Conservation (phyloP, 23 tunicate genomes). For the Botrylloides violaceus region DNA sequence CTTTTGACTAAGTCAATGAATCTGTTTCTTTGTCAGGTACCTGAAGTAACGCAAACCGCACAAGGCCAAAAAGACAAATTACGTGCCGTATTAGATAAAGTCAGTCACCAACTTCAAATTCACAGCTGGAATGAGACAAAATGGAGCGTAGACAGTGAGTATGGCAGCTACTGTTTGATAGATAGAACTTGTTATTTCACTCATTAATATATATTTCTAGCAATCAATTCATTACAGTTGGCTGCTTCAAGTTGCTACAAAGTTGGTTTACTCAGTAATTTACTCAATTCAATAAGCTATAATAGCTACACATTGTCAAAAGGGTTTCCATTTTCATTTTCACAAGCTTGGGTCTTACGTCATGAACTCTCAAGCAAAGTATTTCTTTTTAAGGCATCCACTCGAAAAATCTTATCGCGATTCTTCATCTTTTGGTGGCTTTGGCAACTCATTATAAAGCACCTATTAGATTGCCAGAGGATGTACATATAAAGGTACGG, state of each 20-base stretch:
- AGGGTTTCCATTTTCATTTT: too few relatives aligned
- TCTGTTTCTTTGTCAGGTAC: slow-evolving; percentile 72
- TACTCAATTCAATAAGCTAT: too few relatives aligned
- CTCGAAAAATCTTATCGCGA: slow-evolving; percentile 80
- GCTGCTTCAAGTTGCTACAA: too few relatives aligned
- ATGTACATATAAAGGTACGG: slow-evolving; percentile 68
- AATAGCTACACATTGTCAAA: too few relatives aligned
- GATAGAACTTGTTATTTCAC: too few relatives aligned
- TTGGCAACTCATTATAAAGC: slow-evolving; percentile 87
- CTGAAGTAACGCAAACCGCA: slow-evolving; percentile 88
- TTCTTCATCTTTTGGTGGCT: slow-evolving; percentile 88
- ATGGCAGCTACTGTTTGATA: too few relatives aligned
- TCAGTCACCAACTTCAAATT: slow-evolving; percentile 60
- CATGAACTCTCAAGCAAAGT: too few relatives aligned
- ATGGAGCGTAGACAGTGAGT: slow-evolving; percentile 95
- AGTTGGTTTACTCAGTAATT: too few relatives aligned
- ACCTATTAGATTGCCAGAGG: slow-evolving; percentile 90
- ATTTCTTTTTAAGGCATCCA: slow-evolving; percentile 63
- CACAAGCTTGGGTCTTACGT: too few relatives aligned
- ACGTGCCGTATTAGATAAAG: slow-evolving; percentile 65
- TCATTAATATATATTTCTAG: too few relatives aligned
- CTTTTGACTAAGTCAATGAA: too few relatives aligned
- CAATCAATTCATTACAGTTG: too few relatives aligned
- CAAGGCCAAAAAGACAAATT: slow-evolving; percentile 93
- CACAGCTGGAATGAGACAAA: slow-evolving; percentile 67